Conservation (phyloP, 2,113 vertebrate genomes). For the Acanthochromis polyacanthus region DNA sequence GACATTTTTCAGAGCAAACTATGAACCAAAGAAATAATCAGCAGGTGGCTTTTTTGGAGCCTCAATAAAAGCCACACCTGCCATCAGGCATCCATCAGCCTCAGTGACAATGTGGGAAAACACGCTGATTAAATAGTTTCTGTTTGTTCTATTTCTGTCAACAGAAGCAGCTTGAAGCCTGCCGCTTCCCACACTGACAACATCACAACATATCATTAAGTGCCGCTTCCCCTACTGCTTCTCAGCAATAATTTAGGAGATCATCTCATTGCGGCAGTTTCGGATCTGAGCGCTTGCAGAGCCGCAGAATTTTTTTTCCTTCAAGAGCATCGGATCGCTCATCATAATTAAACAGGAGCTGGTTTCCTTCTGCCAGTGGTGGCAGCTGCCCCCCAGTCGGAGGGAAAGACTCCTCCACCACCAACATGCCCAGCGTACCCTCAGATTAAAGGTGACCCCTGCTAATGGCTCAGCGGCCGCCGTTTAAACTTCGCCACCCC, state of each 20-base stretch:
- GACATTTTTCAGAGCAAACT: too few species aligned
- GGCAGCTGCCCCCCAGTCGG: conserved; percentile 10
- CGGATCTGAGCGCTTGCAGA: conserved; percentile 34
- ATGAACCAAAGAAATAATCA: not conserved
- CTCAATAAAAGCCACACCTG: not conserved
- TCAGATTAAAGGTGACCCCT: conserved; percentile 57
- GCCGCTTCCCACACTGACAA: conserved; percentile 41
- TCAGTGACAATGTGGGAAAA: conserved; percentile 13
- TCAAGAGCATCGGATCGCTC: not conserved
- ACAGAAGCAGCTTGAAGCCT: conserved; percentile 36
- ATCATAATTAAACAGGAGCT: conserved; percentile 50
- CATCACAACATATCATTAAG: conserved; percentile 60
- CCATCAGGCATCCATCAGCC: not conserved
- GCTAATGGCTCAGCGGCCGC: conserved; percentile 35
- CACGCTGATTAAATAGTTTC: conserved; percentile 9
- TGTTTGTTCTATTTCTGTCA: conserved; percentile 43
- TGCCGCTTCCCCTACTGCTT: conserved; percentile 24
- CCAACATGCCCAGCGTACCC: conserved; percentile 2
- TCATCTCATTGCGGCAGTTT: conserved; percentile 26
- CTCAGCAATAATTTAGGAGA: conserved; percentile 46
- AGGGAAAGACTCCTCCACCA: conserved; percentile 18
- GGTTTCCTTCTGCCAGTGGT: conserved; percentile 27
- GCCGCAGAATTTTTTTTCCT: conserved; percentile 6
- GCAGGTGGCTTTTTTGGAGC: not conserved
- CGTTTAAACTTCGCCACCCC: conserved; percentile 41